Conservation (phyloP, 2,888 invertebrate species). For the Platycheirus rosarum region DNA sequence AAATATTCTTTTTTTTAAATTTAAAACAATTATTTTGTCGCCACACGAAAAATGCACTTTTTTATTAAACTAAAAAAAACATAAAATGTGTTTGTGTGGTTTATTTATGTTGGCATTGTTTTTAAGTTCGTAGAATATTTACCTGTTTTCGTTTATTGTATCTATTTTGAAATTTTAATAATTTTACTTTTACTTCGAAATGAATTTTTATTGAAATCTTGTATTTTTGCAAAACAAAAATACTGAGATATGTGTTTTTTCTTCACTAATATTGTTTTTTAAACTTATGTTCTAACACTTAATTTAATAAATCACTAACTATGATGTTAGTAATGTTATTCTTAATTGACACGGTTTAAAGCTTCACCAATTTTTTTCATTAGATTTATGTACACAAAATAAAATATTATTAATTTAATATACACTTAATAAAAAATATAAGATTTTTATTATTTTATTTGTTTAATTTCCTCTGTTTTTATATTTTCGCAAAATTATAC, state of each 20-base stretch:
- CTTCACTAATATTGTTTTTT: neutral
- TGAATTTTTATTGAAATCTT: neutral
- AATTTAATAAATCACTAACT: neutral
- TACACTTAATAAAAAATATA: neutral
- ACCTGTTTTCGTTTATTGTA: conserved; percentile 42
- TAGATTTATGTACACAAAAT: conserved; percentile 49
- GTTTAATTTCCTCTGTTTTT: too few relatives aligned
- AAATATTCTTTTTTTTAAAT: neutral
- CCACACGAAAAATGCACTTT: neutral
- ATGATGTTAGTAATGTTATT: neutral
- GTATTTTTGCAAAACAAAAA: too few relatives aligned
- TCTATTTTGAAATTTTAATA: too few relatives aligned
- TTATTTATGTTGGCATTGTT: conserved; percentile 6
- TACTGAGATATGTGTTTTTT: too few relatives aligned
- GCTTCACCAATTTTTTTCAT: conserved; percentile 60
- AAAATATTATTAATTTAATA: neutral
- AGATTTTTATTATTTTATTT: neutral
- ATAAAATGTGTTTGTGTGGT: conserved; percentile 38
- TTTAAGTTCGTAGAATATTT: conserved; percentile 42
- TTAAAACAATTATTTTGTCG: too few relatives aligned
- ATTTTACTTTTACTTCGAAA: neutral
- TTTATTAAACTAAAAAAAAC: conserved; percentile 12
- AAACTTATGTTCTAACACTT: neutral
- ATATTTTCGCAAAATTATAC: conserved; percentile 37
- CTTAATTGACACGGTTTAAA: conserved; percentile 72